Evolutionary conservation across 2,797 vertebrate species (phyloP).

Genomic region (Borostomias antarcticus): DNA sequence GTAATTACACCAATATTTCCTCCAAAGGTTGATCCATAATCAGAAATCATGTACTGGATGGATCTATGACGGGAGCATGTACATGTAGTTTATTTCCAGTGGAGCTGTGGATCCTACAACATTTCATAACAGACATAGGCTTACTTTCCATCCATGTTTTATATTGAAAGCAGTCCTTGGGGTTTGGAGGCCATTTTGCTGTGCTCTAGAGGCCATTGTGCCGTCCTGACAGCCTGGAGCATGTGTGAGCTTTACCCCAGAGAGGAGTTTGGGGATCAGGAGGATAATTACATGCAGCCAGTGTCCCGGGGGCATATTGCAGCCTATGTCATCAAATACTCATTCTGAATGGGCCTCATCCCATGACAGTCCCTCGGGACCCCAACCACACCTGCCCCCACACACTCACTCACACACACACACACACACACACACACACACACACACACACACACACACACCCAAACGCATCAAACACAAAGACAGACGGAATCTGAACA

Average conservation of each 20-base stretch:
- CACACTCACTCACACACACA: constrained; percentile 23
- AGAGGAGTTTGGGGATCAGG: constrained; percentile 38
- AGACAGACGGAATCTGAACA: not conserved
- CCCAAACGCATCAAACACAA: constrained; percentile 14
- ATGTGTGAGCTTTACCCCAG: not conserved
- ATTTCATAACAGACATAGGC: too few species aligned
- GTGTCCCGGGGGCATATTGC: constrained; percentile 65
- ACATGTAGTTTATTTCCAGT: too few species aligned
- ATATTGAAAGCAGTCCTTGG: too few species aligned
- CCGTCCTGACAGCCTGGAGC: not conserved
- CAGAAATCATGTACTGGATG: constrained; percentile 12
- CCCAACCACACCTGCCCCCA: constrained; percentile 75
- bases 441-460: constrained; percentile 17
- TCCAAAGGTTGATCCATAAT: constrained; percentile 49
- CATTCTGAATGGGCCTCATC: constrained; percentile 77
- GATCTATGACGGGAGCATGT: too few species aligned
- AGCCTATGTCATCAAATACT: constrained; percentile 78
- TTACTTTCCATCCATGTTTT: too few species aligned
- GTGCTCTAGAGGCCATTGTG: not conserved
- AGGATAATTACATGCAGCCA: constrained; percentile 71
- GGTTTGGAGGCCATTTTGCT: too few species aligned
- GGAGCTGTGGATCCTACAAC: too few species aligned
- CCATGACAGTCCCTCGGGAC: constrained; percentile 71
- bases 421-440: constrained; percentile 28
- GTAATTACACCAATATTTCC: constrained; percentile 64